Evolutionary conservation across 2,888 invertebrate genomes (phyloP).

Genomic region (Drosophila nr. perissopoda): DNA sequence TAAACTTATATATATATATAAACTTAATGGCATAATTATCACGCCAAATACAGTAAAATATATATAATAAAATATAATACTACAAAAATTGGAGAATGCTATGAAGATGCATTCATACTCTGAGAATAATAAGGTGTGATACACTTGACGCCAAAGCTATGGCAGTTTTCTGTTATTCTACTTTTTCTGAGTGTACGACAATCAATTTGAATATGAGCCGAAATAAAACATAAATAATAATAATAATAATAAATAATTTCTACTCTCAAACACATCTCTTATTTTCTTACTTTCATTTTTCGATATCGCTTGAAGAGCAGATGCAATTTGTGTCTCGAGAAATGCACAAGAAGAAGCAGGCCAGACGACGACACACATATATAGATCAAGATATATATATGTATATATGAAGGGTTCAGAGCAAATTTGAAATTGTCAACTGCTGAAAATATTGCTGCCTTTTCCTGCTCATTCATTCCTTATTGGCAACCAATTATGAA

Average conservation of each 20-base stretch:
- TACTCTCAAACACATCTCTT: neutral
- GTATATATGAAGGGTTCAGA: neutral
- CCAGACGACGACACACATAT: slow-evolving; percentile 10
- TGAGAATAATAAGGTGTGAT: neutral
- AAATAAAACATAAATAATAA: no score
- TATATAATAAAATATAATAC: neutral
- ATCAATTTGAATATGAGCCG: no score
- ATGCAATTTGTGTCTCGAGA: neutral
- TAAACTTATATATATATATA: no score
- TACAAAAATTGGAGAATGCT: neutral
- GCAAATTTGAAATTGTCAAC: slow-evolving; percentile 25
- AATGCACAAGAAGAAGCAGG: slow-evolving; percentile 5
- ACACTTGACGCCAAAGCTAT: neutral
- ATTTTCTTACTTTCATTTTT: neutral
- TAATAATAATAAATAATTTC: no score
- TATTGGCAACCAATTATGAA: slow-evolving; percentile 34
- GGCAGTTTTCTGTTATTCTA: fast-evolving
- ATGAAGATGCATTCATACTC: no score
- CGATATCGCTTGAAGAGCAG: slow-evolving; percentile 3
- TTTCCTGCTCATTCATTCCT: neutral
- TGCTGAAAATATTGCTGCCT: slow-evolving; percentile 52
- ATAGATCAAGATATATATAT: no score
- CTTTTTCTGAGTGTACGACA: neutral
- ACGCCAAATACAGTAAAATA: neutral
- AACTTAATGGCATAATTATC: neutral